phyloP scores from a whole-genome alignment of 2,888 invertebrate species.

The Ormyrus nitidulus region DNA sequence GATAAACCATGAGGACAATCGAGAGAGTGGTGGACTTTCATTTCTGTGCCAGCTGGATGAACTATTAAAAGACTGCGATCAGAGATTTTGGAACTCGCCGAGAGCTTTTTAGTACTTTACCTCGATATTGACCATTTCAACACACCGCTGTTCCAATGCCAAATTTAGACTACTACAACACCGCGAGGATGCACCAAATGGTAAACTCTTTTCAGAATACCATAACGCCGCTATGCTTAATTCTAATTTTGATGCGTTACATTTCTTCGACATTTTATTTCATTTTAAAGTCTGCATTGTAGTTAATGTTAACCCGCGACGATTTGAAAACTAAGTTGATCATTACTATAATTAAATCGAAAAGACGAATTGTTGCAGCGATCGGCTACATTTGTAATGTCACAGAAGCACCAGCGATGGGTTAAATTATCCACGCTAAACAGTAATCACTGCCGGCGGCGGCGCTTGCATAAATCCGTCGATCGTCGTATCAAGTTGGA shows the following conservation, averaged over 20 bases:
- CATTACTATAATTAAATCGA: not conserved
- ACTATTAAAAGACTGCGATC: slow-evolving; percentile 12
- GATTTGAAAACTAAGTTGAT: no score
- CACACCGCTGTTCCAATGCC: slow-evolving; percentile 64
- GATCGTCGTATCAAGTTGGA: slow-evolving; percentile 6
- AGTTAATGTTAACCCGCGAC: no score
- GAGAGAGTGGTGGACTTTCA: slow-evolving; percentile 8
- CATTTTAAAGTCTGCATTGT: no score
- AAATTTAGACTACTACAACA: slow-evolving; percentile 74
- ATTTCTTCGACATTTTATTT: no score
- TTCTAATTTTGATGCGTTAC: not conserved
- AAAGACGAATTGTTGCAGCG: not conserved
- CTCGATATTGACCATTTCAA: not conserved
- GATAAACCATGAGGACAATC: slow-evolving; percentile 31
- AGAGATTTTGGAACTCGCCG: not conserved
- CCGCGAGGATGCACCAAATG: slow-evolving; percentile 75
- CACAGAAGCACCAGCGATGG: slow-evolving; percentile 2
- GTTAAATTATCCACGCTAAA: slow-evolving; percentile 29
- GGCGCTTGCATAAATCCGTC: slow-evolving; percentile 50
- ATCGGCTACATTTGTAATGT: slow-evolving; percentile 6
- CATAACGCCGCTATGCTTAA: not conserved
- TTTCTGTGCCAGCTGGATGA: not conserved
- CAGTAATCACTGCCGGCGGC: slow-evolving; percentile 34
- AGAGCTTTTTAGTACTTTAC: not conserved
- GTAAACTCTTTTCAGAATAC: slow-evolving; percentile 66